Base-by-base conservation (phyloP, 2,888 invertebrate species). In the Drosophila eohydei region DNA sequence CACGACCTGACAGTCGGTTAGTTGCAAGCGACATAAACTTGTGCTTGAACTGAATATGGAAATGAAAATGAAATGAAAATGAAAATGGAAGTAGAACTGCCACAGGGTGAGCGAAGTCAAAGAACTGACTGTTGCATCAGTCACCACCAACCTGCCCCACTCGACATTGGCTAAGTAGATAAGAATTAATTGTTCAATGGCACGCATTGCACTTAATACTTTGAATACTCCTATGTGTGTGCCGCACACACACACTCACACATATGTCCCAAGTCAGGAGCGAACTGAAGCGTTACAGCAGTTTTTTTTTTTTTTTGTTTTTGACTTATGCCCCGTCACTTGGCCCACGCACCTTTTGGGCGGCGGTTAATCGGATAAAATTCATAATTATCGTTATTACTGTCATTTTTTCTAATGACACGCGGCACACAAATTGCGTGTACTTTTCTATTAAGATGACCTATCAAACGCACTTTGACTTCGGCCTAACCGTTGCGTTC, bases 341-440 rank as follows among this genome's bases (percentile, higher is more conserved):
- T 75, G 63, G 55, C 50, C 70, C 68, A 72, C 78, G 72, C 77
- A 67, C 71, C 64, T 70, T 57, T 68, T 28, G 43, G 46, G 59
- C 50, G 61, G 71, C 74, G 68, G 75, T 90, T 92, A 92, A 92
- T 92, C 92, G 92, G 92, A 92, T 92, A 92, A 91, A 91, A 92
- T 91, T 92, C 92, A 92, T 92, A 92, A 92, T 92, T 92, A 92
- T 92, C 85, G 92, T 92, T 92, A 92, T 92, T 92, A 92, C 91
- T 89, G 91, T 91, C 90, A 91, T 91, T 92, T 90, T 80, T 88
- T 83, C 84, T 81, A 88, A 87, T 84, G 88, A 80, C 88, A 74
- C 61, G 56, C 65, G 30, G 57, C 63, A 57, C 81, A 72, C 74
- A 77, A 79, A 80, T 91, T 90, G 91, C 91, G 92, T 91, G 91